Base-by-base conservation (phyloP, 2,113 vertebrate species). In the Notothenia rossii region DNA sequence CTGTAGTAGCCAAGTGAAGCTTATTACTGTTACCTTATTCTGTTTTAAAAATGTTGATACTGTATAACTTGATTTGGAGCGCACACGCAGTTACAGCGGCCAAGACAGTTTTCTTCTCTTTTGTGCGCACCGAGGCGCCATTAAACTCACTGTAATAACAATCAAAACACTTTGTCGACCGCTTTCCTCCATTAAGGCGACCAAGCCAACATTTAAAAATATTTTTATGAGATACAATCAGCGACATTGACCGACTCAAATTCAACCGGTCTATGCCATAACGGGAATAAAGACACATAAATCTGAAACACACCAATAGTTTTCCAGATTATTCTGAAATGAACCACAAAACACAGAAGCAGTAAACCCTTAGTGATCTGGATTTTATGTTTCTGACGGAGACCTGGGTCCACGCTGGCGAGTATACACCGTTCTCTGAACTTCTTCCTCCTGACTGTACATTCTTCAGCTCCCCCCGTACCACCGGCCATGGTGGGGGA, bases 11-110 rank as follows among this genome's bases (percentile, higher is more conserved):
- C 68, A 61, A 69, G 68, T 74, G 61, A 85, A 67, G 75, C 67
- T 20, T 78, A n/a, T n/a, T n/a, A n/a, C n/a, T n/a, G 72, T 86
- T 85, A 79, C 78, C 8, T 75, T 70, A 63, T 66, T 81, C 73
- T 22, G 10, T 70, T 64, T 88, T 60, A 72, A 83, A 84, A 65
- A 73, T 46, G 75, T 63, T 78, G 56, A 69, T 70, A 18, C 13
- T 58, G 67, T 84, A 75, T 79, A 69, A 88, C 78, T 75, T 61
- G 61, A 77, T 72, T 82, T 89, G 70, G 83, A 72, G 55, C 25
- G 60, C 18, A 72, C n/a, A 66, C 69, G 55, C 40, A 56, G 61
- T 33, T 54, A 64, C 77, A 64, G 49, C 72, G 54, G 66, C 56
- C 73, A 64, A 72, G 58, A 65, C 49, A 50, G n/a, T 54, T 36